phyloP scores from a whole-genome alignment of 2,797 vertebrate genomes.

The Melanogrammus aeglefinus region DNA sequence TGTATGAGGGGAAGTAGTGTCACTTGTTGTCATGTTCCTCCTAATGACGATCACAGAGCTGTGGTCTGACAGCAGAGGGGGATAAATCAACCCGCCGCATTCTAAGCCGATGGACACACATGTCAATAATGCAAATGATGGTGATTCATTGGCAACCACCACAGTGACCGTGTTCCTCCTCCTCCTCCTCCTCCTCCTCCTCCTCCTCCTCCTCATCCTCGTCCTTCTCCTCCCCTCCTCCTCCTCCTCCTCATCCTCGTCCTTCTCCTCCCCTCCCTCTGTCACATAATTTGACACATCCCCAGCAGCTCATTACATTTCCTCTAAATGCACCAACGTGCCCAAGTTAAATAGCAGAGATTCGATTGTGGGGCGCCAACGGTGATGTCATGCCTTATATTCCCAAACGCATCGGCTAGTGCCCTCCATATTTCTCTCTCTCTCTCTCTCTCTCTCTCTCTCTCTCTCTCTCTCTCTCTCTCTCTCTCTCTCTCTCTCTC shows the following conservation, averaged over 20 bases:
- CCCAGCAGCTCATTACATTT: constrained; percentile 49
- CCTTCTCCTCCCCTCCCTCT: no score
- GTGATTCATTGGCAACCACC: constrained; percentile 37
- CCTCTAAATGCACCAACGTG: constrained; percentile 39
- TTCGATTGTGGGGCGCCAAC: constrained; percentile 35
- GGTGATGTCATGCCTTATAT: constrained; percentile 67
- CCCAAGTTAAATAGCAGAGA: constrained; percentile 46
- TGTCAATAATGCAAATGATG: constrained; percentile 55
- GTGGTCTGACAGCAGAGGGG: neutral
- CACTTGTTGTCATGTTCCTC: neutral
- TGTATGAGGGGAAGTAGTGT: neutral
- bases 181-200: neutral
- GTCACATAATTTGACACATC: neutral
- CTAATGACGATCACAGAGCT: neutral
- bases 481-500: constrained; percentile 33
- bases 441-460: neutral
- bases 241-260: no score
- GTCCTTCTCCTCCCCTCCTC: neutral
- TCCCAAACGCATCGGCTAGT: constrained; percentile 53
- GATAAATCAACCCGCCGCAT: constrained; percentile 34
- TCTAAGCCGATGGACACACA: constrained; percentile 32
- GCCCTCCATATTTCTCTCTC: neutral
- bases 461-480: neutral
- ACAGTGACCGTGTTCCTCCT: constrained; percentile 22
- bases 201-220: neutral